Conservation (phyloP, 2,888 invertebrate species). For the Lasioglossum malachurum region DNA sequence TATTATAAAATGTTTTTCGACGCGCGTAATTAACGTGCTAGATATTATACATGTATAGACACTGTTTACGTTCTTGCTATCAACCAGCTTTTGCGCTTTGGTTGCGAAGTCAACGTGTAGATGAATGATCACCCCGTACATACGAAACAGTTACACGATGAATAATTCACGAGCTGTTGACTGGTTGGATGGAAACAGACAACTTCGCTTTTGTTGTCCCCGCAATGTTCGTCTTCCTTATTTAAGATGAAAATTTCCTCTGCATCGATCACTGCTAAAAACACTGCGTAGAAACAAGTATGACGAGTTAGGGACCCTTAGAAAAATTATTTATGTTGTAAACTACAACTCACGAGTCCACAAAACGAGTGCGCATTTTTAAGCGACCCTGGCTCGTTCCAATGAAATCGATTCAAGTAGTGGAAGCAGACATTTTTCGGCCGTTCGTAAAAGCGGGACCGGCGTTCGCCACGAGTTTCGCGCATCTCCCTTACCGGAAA, state of each 20-base stretch:
- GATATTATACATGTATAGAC: no score
- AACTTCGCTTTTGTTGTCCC: background rate
- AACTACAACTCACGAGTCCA: no score
- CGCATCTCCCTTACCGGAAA: conserved; percentile 58
- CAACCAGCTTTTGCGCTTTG: background rate
- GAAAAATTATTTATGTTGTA: background rate
- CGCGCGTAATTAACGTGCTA: no score
- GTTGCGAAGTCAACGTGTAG: background rate
- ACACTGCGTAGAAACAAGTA: background rate
- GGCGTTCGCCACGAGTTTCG: background rate
- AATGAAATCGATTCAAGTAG: background rate
- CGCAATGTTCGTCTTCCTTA: background rate
- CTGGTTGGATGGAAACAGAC: background rate
- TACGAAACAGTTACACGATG: background rate
- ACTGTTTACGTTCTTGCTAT: background rate
- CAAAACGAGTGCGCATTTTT: background rate
- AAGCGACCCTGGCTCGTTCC: background rate
- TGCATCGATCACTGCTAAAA: background rate
- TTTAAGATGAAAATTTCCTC: background rate
- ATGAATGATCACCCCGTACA: background rate
- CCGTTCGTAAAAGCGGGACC: background rate
- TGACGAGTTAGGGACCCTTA: background rate
- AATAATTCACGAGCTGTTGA: conserved; percentile 24
- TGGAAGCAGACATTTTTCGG: background rate
- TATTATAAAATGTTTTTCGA: no score